Conservation (phyloP, 2,888 invertebrate species). For the Oegoconia quadripuncta region DNA sequence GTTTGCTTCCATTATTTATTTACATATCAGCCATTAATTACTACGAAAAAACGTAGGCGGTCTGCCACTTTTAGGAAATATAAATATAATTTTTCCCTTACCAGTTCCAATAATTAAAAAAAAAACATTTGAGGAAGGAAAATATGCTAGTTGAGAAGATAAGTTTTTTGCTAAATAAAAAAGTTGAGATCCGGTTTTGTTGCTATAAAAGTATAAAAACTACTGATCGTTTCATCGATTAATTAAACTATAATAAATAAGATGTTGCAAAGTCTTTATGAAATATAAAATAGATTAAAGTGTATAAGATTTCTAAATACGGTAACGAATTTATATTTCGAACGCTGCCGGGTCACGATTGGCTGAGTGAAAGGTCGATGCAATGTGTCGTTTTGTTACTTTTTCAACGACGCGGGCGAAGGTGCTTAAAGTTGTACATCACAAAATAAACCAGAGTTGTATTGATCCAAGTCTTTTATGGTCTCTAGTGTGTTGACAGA, state of each 20-base stretch:
- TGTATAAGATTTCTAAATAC: background rate
- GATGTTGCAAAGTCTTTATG: background rate
- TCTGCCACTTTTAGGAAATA: too few species aligned
- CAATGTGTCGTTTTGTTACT: background rate
- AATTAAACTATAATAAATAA: too few species aligned
- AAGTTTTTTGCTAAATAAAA: too few species aligned
- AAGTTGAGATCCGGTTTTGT: too few species aligned
- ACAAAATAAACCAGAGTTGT: constrained; percentile 1
- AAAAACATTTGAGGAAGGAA: too few species aligned
- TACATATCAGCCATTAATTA: too few species aligned
- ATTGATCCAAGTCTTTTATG: background rate
- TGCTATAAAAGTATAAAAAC: too few species aligned
- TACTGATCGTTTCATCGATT: background rate
- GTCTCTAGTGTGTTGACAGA: constrained; percentile 1
- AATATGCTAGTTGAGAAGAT: too few species aligned
- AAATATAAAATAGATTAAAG: background rate
- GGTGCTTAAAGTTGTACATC: background rate
- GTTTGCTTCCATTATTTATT: too few species aligned
- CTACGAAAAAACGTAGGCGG: too few species aligned
- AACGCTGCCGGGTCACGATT: background rate
- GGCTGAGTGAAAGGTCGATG: constrained; percentile 4
- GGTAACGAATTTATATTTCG: background rate
- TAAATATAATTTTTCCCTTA: too few species aligned
- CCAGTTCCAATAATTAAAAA: too few species aligned
- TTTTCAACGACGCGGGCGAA: background rate